These are phyloP conservation scores for Condylura cristata DNA, from an alignment of 2,113 vertebrate species.

Conservation along the genomic window DNA sequence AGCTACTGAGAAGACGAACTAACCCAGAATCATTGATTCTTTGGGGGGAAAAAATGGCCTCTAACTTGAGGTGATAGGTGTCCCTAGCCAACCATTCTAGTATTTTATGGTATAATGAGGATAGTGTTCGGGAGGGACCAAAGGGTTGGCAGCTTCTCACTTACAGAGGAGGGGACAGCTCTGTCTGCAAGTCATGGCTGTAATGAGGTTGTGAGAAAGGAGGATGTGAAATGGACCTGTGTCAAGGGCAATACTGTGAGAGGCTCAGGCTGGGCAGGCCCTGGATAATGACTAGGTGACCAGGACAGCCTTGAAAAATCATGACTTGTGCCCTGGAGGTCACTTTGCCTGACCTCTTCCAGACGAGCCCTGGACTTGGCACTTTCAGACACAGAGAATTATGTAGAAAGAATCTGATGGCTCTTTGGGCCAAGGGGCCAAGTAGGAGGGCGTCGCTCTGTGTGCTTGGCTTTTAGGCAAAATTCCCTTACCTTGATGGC, in stretches of 20 bases:
- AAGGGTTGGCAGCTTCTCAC: background rate
- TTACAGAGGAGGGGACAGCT: background rate
- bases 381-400: constrained; percentile 19
- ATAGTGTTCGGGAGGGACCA: background rate
- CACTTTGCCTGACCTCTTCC: background rate
- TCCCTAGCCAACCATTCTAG: background rate
- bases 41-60: background rate
- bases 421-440: constrained; percentile 23
- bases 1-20: background rate
- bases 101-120: background rate
- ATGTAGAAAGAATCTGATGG: background rate
- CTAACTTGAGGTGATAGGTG: background rate
- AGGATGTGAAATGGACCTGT: background rate
- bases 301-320: constrained; percentile 19
- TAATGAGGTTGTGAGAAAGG: background rate
- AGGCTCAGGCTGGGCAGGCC: background rate
- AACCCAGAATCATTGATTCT: background rate
- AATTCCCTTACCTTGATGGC: constrained; percentile 40
- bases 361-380: background rate
- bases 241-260: background rate
- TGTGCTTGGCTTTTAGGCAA: constrained; percentile 35
- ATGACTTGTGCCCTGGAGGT: background rate
- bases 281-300: background rate
- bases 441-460: background rate
- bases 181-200: background rate